Evolutionary conservation across 2,797 vertebrate genomes (phyloP), one percentile per base, ranked within the genome.

Genomic region (Pseudotriccus pelzelni): DNA sequence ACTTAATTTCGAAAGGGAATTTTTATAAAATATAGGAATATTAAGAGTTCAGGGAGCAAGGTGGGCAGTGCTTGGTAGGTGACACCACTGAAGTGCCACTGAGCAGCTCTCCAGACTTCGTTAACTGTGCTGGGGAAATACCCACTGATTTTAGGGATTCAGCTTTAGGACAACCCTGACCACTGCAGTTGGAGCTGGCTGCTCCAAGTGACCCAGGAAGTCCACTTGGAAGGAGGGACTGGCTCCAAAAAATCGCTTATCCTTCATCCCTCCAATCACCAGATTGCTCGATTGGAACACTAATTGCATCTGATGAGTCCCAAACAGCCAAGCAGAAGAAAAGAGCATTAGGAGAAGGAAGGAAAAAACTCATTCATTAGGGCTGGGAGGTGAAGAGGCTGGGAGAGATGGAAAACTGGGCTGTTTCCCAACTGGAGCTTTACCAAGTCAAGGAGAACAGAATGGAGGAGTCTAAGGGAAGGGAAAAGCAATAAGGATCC

Each of bases 321-420:
- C 93, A 37, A 64, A 14, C 27, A 94, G 77, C 34, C 32, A 18
- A 79, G 64, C 44, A 49, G 34, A 84, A 73, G 87, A 93, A 87
- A 90, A 85, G 85, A 90, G 81, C 91, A 82, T 88, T 72, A 74
- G 70, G 73, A 95, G 44, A 83, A 89, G 78, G 78, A 89, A 95
- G 86, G 74, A 87, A 92, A 87, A 95, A 94, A 78, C 62, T 75
- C 44, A 21, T 76, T 93, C 75, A 92, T 94, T 92, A 96, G 87
- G 91, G 85, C 70, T 89, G 75, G 73, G 91, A 79, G 93, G 93
- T 94, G 89, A 93, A 70, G 88, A 93, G 58, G 58, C 58, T 82
- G 86, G 83, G 90, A 90, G 89, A 88, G 85, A 92, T 83, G 89
- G 94, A 84, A 95, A 97, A 95, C 90, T 79, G 87, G 94, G 90